Evolutionary conservation across 2,888 invertebrate species (phyloP).

Genomic region (Arge pagana): DNA sequence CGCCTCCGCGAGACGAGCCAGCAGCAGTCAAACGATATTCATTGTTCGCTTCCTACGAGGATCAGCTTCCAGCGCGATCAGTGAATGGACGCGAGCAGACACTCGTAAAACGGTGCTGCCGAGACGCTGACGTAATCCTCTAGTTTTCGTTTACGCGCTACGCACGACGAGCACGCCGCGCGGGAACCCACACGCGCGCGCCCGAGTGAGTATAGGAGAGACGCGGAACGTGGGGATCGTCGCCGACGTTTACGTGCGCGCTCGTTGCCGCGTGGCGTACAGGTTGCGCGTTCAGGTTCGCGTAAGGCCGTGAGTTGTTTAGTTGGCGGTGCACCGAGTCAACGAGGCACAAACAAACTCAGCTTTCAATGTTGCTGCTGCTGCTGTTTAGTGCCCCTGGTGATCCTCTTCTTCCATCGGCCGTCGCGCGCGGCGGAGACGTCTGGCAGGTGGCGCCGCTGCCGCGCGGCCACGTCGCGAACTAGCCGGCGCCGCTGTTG

Average conservation of each 20-base stretch:
- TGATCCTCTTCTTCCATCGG: neutral
- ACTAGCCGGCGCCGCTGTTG: neutral
- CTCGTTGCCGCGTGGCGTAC: constrained; percentile 4
- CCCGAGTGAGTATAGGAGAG: neutral
- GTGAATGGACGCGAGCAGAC: constrained; percentile 11
- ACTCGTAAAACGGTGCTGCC: neutral
- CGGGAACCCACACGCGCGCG: neutral
- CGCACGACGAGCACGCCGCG: constrained; percentile 9
- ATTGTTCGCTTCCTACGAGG: constrained; percentile 8
- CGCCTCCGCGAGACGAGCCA: too few relatives aligned
- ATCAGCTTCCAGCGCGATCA: neutral
- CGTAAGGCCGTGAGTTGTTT: constrained; percentile 17
- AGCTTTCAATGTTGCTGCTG: constrained; percentile 14
- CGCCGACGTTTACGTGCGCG: constrained; percentile 12
- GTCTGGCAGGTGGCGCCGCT: constrained; percentile 18
- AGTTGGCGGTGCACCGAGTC: neutral
- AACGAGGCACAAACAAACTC: neutral
- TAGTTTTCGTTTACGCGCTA: constrained; percentile 14
- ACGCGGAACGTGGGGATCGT: neutral
- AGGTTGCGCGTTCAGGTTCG: constrained; percentile 19
- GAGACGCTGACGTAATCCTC: constrained; percentile 16
- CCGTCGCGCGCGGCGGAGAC: too few relatives aligned
- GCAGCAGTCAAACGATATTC: constrained; percentile 3
- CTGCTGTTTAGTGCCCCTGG: constrained; percentile 14
- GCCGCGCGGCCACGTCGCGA: neutral